Evolutionary conservation across 2,888 invertebrate species (phyloP), one percentile per base, ranked within the genome.

Genomic region (Morpho helenor): DNA sequence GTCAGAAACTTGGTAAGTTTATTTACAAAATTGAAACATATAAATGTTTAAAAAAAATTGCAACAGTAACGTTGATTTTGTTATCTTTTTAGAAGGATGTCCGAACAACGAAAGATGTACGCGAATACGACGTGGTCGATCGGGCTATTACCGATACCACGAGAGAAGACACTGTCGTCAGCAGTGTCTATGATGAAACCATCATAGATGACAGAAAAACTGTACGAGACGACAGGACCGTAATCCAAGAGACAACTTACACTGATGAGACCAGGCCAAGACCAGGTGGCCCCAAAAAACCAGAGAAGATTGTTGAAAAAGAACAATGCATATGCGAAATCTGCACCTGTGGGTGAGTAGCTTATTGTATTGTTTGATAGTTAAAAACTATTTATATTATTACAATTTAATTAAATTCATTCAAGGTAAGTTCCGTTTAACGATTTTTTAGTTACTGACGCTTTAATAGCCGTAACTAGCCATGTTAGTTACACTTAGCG

Each of bases 291-390:
- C 88, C 89, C 65, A 89, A 78, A 75, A 86, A 83, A 77, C 85
- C 87, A 57, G 84, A 87, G 67, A 84, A 84, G 66, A 68, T 67
- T 56, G 72, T 79, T 49, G 81, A 88, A 66, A 95, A 94, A 77
- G 96, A 96, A 76, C 95, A 96, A 82, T 97, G 97, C 81, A 96
- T 97, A 74, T 97, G 97, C 79, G 96, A 97, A 89, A 94, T 97
- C 65, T 97, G 97, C 82, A 97, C 96, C 75, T 97, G 97, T 89
- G 97, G 97, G 97, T 97, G 85, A 94, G 96, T 93, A 52, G 31
- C 31, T 31, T 31, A 31, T 31, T 31, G 31, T 31, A 31, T 31
- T 31, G 31, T 31, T 31, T 31, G 5, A 31, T 31, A 31, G 5
- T 5, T 31, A 31, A 31, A 31, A 31, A 1, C 16, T 16, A 16